Evolutionary conservation across 1,140 invertebrate species (phyloP).

Genomic region (Cotesia glomerata): DNA sequence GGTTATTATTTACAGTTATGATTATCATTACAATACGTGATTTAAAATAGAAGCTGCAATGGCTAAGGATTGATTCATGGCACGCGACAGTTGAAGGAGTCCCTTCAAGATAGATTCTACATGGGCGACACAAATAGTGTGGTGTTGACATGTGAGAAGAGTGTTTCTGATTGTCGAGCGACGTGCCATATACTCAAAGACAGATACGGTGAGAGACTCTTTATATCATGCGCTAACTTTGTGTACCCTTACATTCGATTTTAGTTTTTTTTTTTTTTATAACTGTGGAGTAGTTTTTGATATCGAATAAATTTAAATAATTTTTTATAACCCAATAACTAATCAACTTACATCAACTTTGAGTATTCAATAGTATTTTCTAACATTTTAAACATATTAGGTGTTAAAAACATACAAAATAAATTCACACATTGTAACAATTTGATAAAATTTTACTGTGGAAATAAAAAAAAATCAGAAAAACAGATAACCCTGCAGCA

Average conservation of each 20-base stretch:
- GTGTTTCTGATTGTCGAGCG: slow-evolving; percentile 59
- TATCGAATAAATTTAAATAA: no score
- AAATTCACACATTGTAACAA: no score
- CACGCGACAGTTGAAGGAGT: slow-evolving; percentile 49
- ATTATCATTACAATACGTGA: neutral
- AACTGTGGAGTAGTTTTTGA: no score
- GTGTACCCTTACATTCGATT: neutral
- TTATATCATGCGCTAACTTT: neutral
- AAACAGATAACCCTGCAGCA: no score
- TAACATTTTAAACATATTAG: no score
- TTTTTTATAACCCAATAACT: no score
- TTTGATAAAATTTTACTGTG: no score
- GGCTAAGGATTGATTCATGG: slow-evolving; percentile 30
- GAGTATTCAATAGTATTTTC: no score
- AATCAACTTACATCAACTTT: no score
- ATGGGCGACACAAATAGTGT: slow-evolving; percentile 3
- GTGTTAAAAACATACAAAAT: no score
- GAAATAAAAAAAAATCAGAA: no score
- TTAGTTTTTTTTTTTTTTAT: neutral
- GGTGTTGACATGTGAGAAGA: slow-evolving; percentile 57
- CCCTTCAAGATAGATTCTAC: neutral
- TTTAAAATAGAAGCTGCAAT: neutral
- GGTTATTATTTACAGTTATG: neutral
- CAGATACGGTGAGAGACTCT: slow-evolving; percentile 19
- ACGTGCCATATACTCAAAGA: slow-evolving; percentile 36